Conservation (phyloP, 1,140 invertebrate genomes). For the Hydropsyche tenuis region DNA sequence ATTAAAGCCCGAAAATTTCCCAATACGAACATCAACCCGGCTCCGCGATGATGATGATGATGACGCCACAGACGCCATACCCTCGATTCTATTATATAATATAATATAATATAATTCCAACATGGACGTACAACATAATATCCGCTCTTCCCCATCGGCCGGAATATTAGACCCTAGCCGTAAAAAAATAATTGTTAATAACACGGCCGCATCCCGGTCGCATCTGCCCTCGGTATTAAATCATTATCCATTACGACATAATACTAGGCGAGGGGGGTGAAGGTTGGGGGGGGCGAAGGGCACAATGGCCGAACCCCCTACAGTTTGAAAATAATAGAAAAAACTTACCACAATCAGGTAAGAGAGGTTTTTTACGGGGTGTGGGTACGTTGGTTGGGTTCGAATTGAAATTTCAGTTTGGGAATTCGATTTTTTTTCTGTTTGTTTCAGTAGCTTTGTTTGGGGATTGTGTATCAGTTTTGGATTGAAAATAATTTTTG, state of each 20-base stretch:
- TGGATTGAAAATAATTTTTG: too few species aligned
- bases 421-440: too few species aligned
- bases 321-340: not conserved
- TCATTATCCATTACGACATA: constrained; percentile 22
- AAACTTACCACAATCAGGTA: not conserved
- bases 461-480: too few species aligned
- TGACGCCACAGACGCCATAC: not conserved
- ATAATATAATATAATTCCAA: not conserved
- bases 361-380: not conserved
- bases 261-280: not conserved
- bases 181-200: constrained; percentile 23
- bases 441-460: too few species aligned
- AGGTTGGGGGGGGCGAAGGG: not conserved
- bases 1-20: too few species aligned
- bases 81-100: too few species aligned
- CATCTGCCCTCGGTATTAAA: constrained; percentile 21
- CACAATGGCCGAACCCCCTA: not conserved
- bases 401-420: not conserved
- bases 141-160: not conserved
- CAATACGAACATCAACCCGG: not conserved
- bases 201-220: not conserved
- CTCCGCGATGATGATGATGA: not conserved
- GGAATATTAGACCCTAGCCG: not conserved
- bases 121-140: not conserved
- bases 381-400: not conserved